A percentile compares a stretch with the other conserved stretches of the same genome.
Evolutionary conservation across 2,113 vertebrate species (phyloP).

Genomic region (Platanista minor): DNA sequence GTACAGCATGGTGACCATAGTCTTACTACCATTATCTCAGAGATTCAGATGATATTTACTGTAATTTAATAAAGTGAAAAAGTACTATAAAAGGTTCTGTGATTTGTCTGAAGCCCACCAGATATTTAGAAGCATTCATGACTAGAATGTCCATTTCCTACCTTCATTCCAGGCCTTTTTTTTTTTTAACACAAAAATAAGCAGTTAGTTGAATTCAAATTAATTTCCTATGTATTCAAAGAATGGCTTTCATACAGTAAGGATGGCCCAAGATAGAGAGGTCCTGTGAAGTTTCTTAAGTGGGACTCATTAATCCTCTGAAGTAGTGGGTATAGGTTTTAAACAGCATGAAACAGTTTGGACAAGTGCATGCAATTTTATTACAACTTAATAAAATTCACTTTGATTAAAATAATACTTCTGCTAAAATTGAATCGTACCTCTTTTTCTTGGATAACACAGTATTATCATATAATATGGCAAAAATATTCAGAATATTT

Average conservation of each 20-base stretch:
- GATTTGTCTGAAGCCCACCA: neutral
- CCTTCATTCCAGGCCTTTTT: neutral
- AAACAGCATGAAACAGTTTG: neutral
- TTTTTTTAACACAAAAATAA: neutral
- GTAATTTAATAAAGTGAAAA: neutral
- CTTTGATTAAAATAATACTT: conserved; percentile 23
- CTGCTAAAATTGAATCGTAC: neutral
- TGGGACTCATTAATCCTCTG: neutral
- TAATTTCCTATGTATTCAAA: neutral
- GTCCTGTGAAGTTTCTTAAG: neutral
- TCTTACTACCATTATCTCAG: neutral
- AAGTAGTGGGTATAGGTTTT: neutral
- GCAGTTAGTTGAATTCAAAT: neutral
- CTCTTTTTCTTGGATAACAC: neutral
- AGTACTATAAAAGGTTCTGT: neutral
- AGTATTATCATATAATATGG: neutral
- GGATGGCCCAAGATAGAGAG: neutral
- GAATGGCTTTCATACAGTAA: neutral
- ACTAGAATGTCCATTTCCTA: neutral
- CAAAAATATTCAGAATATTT: conserved; percentile 1
- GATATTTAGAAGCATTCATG: neutral
- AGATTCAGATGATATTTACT: neutral
- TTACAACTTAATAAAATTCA: conserved; percentile 7
- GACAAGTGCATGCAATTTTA: neutral
- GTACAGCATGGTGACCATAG: neutral